Base-by-base conservation (phyloP, 37 sponge, comb jelly and placozoan genomes). In the Beroe forskalii region DNA sequence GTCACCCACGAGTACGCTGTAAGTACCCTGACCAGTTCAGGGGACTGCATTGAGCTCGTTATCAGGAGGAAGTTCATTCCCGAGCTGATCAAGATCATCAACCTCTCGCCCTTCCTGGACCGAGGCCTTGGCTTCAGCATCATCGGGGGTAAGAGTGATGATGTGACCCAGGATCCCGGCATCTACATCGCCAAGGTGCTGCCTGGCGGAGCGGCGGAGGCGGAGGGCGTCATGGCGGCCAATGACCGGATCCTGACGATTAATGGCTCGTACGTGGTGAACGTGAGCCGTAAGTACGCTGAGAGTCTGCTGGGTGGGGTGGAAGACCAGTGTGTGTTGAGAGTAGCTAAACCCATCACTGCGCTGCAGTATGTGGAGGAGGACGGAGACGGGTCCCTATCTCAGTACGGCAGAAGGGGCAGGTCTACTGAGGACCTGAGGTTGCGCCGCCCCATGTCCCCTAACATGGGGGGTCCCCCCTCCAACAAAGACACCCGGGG, bases 141-240 rank as follows among this genome's bases (percentile, higher is more conserved):
- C 28, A 80, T 80, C 86, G 86, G 86, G 28, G 86, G 86, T 22
- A 41, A 43, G 55, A 80, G 86, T 44, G 86, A 80, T 9, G 86
- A 80, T 44, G 55, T 80, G 3, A 80, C 86, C n/a, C 86, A 80
- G 30, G 86, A 80, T 80, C 86, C 86, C 30, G 86, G 86, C 23
- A 80, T 80, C 2, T 80, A 80, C 86, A 80, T 80, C 55, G 86
- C 86, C 55, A 80, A 80, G 55, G 86, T 80, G 30, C 86, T 80
- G 55, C 44, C 86, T 25, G 86, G 86, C 22, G 86, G 86, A 23
- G 86, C 86, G 8, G 86, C 86, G 12, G 86, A 80, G 40, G 86
- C 86, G 12, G 86, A 80, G 55, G 86, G 86, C 4, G 30, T 44
- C 3, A 40, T 80, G 17, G 55, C 37, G 25, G 23, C 28, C 1